phyloP scores from a whole-genome alignment of 2,113 vertebrate species.

The Chinchilla lanigera region DNA sequence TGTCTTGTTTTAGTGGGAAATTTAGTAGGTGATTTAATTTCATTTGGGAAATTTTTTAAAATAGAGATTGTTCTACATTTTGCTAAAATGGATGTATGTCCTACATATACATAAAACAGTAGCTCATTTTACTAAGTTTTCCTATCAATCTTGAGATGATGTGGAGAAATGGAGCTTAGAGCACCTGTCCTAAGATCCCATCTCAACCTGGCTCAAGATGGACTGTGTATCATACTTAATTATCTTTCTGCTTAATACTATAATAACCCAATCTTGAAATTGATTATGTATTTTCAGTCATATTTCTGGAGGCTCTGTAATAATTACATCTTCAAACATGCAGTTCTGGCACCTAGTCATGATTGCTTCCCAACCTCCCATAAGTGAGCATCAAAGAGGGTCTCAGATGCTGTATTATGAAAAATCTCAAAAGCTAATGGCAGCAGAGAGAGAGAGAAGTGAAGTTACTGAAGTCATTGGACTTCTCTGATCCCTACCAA shows the following conservation, averaged over 20 bases:
- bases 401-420: background rate
- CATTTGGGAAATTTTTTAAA: background rate
- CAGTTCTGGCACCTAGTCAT: background rate
- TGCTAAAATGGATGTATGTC: background rate
- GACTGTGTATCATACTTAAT: background rate
- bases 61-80: background rate
- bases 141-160: background rate
- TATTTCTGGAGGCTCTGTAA: background rate
- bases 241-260: background rate
- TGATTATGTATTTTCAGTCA: background rate
- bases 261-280: conserved; percentile 22
- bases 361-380: background rate
- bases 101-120: background rate
- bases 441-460: background rate
- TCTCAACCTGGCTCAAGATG: background rate
- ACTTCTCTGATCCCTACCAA: background rate
- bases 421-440: background rate
- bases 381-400: background rate
- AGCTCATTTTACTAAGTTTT: background rate
- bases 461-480: background rate
- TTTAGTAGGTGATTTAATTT: conserved; percentile 49
- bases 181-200: background rate
- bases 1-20: background rate
- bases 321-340: conserved; percentile 22
- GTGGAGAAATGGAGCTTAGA: background rate